A percentile compares a stretch with the other conserved stretches of the same genome.
Conservation (phyloP, 53 echinoderm and acorn worm genomes). For the Temnopleurus reevesii region DNA sequence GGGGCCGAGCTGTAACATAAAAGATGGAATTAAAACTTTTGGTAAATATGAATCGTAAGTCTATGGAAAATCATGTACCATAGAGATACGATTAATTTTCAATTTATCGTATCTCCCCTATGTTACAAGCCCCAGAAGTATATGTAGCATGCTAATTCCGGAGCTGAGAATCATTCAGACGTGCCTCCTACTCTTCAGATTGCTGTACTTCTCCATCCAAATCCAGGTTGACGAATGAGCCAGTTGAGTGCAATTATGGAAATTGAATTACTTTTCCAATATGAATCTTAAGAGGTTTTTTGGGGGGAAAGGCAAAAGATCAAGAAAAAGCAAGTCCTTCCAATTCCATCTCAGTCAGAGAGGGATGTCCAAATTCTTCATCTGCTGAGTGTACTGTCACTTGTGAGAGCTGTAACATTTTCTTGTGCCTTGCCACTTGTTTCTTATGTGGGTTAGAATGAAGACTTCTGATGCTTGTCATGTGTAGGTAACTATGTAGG, state of each 20-base stretch:
- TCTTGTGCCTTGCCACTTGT: not conserved
- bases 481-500: not conserved
- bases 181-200: too few species aligned
- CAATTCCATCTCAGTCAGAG: not conserved
- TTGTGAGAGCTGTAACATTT: not conserved
- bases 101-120: too few species aligned
- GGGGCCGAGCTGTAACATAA: too few species aligned
- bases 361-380: not conserved
- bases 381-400: not conserved
- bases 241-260: conserved; percentile 42
- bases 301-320: not conserved
- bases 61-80: too few species aligned
- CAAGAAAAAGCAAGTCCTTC: not conserved
- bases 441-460: not conserved
- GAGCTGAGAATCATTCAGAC: too few species aligned
- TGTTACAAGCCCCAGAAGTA: too few species aligned
- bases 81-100: too few species aligned
- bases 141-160: too few species aligned
- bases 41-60: too few species aligned
- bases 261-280: conserved; percentile 36
- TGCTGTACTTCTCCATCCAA: not conserved
- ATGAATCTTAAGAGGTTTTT: not conserved
- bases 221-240: conserved; percentile 31
- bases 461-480: not conserved
- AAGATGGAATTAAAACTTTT: too few species aligned